Percentiles rank a stretch among this genome's conserved stretches.
phyloP scores from a whole-genome alignment of 2,113 vertebrate genomes.

The Ammodytes marinus region DNA sequence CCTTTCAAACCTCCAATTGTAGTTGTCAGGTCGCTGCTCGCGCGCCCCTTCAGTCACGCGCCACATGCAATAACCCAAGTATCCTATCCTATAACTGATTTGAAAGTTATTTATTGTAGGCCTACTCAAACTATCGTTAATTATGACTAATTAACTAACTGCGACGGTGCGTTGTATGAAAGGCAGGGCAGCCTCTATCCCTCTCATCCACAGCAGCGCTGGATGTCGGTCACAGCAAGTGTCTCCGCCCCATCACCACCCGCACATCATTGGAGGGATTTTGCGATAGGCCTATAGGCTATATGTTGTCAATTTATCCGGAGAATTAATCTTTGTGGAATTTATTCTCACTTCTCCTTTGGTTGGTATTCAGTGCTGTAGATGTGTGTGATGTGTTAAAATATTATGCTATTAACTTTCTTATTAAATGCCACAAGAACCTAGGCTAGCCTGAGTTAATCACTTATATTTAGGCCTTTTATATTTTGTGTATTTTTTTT shows the following conservation, averaged over 20 bases:
- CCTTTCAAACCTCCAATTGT: constrained; percentile 11
- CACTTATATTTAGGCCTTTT: not conserved
- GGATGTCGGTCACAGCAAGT: constrained; percentile 59
- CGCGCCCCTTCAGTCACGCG: not conserved
- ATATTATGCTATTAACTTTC: not conserved
- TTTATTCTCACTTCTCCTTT: not conserved
- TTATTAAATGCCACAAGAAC: not conserved
- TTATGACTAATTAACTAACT: constrained; percentile 19
- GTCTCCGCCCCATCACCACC: constrained; percentile 73
- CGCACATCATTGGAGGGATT: constrained; percentile 21
- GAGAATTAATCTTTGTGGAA: not conserved
- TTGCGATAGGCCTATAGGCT: not conserved
- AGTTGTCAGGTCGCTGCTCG: constrained; percentile 16
- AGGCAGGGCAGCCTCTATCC: constrained; percentile 59
- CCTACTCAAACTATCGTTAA: not conserved
- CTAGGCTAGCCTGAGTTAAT: not conserved
- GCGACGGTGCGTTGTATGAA: constrained; percentile 33
- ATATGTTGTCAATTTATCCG: not conserved
- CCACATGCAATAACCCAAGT: not conserved
- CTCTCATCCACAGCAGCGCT: constrained; percentile 66
- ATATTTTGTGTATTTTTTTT: not conserved
- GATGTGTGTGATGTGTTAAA: not conserved
- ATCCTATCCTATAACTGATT: not conserved
- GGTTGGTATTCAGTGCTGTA: not conserved
- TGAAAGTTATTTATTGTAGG: constrained; percentile 44